Evolutionary conservation across 2,113 vertebrate species (phyloP).

Genomic region (Paradisaea rubra): DNA sequence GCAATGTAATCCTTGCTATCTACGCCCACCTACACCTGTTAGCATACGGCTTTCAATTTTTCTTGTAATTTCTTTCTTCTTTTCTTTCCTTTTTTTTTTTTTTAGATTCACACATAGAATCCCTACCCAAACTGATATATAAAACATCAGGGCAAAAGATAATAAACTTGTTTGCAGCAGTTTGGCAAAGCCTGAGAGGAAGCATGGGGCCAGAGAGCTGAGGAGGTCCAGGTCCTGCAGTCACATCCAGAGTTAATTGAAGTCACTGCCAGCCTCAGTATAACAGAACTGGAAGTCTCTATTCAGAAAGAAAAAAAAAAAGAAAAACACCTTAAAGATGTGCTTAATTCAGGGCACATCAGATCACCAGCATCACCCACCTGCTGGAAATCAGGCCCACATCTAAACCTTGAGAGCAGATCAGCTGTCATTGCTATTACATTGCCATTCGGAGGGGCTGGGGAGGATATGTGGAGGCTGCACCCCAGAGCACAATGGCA

Average conservation of each 20-base stretch:
- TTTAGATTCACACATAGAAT: neutral
- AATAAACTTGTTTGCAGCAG: slow-evolving; percentile 9
- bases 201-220: rapidly evolving
- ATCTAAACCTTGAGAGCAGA: neutral
- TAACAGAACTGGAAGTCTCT: neutral
- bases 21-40: slow-evolving; percentile 40
- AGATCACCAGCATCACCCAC: neutral
- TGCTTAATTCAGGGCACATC: neutral
- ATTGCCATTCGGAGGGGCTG: neutral
- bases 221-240: neutral
- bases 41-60: neutral
- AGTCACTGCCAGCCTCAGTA: neutral
- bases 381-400: neutral
- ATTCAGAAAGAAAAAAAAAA: neutral
- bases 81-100: neutral
- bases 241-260: neutral
- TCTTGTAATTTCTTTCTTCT: neutral
- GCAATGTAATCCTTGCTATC: slow-evolving; percentile 38
- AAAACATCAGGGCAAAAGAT: slow-evolving; percentile 48
- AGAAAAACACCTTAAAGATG: rapidly evolving
- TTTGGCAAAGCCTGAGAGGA: neutral
- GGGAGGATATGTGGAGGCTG: neutral
- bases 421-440: rapidly evolving
- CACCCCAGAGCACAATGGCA: neutral
- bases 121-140: neutral